Percentiles rank a stretch among this genome's conserved stretches.
Evolutionary conservation across 2,797 vertebrate genomes (phyloP).

Genomic region (Mareca strepera): DNA sequence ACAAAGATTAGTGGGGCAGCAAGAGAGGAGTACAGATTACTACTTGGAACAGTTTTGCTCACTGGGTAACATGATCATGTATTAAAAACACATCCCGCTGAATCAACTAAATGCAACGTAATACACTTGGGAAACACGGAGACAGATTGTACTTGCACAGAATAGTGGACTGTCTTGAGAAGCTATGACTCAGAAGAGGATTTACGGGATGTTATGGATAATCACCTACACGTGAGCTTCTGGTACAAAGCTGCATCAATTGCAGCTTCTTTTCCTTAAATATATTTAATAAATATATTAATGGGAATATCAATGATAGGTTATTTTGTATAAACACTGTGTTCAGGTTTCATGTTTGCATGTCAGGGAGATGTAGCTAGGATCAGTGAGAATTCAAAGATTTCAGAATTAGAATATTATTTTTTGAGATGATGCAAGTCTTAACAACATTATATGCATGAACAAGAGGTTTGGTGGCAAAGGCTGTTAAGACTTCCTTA

Average conservation of each 20-base stretch:
- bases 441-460: accelerated
- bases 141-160: background rate
- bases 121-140: background rate
- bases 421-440: background rate
- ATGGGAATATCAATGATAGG: background rate
- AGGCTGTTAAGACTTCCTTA: background rate
- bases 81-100: background rate
- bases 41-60: background rate
- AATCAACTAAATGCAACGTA: background rate
- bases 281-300: background rate
- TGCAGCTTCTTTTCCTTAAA: background rate
- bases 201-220: background rate
- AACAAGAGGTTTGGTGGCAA: background rate
- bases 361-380: background rate
- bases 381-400: background rate
- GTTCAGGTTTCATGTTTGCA: background rate
- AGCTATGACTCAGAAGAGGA: background rate
- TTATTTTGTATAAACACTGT: background rate
- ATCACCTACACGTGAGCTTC: background rate
- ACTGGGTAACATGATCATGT: background rate
- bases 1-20: background rate
- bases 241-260: background rate
- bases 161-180: background rate
- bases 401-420: background rate
- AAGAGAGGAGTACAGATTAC: background rate